A percentile compares a stretch with the other conserved stretches of the same genome.
These are phyloP conservation scores for Genyomyrus donnyi DNA, from an alignment of 2,113 vertebrate species.

Conservation along the genomic window DNA sequence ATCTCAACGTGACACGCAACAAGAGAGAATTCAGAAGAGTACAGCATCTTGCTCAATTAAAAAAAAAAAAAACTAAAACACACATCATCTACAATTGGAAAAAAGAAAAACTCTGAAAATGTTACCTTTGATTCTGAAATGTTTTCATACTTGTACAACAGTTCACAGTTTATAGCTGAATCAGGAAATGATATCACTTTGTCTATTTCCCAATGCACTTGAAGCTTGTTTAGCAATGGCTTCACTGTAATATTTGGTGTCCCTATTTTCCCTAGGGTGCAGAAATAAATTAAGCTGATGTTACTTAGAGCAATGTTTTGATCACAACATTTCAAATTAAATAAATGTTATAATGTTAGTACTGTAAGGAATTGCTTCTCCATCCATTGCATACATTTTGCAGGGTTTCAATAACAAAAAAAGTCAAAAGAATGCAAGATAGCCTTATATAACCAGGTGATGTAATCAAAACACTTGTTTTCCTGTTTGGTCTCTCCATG, in stretches of 20 bases:
- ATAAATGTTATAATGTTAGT: not conserved
- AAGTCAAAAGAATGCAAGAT: not conserved
- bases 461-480: not conserved
- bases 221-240: not conserved
- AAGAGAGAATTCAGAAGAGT: not conserved
- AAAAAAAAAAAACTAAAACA: not conserved
- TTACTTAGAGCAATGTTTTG: not conserved
- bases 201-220: not conserved
- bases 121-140: not conserved
- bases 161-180: not conserved
- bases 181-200: rapidly evolving
- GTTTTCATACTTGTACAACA: not conserved
- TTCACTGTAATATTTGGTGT: not conserved
- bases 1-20: not conserved
- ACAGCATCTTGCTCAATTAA: not conserved
- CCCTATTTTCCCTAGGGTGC: not conserved
- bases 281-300: not conserved
- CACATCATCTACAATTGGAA: not conserved
- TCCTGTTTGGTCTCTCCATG: not conserved
- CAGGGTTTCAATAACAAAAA: not conserved
- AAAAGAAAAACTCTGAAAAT: not conserved
- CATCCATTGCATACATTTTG: not conserved
- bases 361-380: not conserved
- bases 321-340: not conserved
- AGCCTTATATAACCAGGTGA: not conserved